Evolutionary conservation across 2,888 invertebrate species (phyloP), one percentile per base, ranked within the genome.

Genomic region (Tethea ocularis): DNA sequence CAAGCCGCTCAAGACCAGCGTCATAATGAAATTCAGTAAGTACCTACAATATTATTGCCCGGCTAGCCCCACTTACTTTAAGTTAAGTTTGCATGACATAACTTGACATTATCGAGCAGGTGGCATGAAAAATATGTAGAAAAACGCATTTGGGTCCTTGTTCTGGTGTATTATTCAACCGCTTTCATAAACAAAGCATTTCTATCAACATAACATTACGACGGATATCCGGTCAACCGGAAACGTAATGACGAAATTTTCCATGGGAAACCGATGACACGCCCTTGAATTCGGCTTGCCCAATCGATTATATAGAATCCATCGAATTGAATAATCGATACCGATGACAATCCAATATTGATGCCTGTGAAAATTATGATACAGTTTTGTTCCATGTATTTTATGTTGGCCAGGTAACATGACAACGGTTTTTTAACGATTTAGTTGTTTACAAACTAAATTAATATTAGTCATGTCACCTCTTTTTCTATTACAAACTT

Each of bases 251-350:
- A 67, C 64, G 72, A 70, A 74, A 72, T 70, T 67, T 63, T 68
- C 67, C 74, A 77, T 77, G 78, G 76, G 78, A 69, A 38, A 76
- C 67, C 72, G 64, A 69, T 69, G 75, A 68, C 74, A 75, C 76
- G 78, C 78, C 78, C 78, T 77, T 78, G 77, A 72, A 72, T 72
- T 72, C 56, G 61, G 68, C 65, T 22, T 67, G 67, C 67, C 55
- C 59, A 68, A 65, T 66, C 61, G 73, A 71, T 72, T 72, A 58
- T 57, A 58, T 67, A 66, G 65, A 75, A 66, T 67, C 65, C 59
- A 71, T 64, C 64, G 59, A 66, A 67, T 60, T 53, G 54, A 60
- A 64, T 58, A 62, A 60, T 67, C 66, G 74, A 71, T 71, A 69
- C 63, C 61, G 60, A 68, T 68, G 69, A 67, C 56, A 62, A 64